Conservation (phyloP, 2,888 invertebrate species). For the Lasiommata megera region DNA sequence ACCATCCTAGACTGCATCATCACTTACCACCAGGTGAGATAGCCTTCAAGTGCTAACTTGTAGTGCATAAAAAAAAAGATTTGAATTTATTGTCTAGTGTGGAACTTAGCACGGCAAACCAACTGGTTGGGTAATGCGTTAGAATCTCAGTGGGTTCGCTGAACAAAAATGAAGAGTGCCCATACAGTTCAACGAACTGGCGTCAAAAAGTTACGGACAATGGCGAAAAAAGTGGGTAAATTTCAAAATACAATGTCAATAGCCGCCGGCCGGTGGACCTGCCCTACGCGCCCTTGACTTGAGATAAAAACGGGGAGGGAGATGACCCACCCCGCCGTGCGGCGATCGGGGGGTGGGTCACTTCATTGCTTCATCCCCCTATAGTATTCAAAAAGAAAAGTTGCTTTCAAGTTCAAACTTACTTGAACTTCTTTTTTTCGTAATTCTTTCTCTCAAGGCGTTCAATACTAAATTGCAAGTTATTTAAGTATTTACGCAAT, state of each 20-base stretch:
- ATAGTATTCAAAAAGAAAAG: conserved; percentile 39
- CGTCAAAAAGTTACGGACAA: conserved; percentile 79
- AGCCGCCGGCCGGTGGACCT: conserved; percentile 78
- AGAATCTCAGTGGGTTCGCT: no score
- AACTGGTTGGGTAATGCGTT: no score
- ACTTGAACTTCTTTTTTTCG: neutral
- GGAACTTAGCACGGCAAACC: no score
- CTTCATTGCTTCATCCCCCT: conserved; percentile 24
- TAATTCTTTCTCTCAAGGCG: no score
- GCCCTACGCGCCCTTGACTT: conserved; percentile 81
- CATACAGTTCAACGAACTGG: conserved; percentile 69
- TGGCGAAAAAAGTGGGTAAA: conserved; percentile 74
- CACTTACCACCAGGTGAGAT: no score
- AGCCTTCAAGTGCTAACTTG: no score
- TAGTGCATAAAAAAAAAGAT: no score
- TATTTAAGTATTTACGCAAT: no score
- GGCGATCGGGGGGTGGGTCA: conserved; percentile 28
- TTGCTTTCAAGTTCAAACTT: conserved; percentile 32
- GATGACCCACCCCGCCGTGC: conserved; percentile 62
- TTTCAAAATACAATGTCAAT: conserved; percentile 80
- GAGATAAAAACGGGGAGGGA: conserved; percentile 77
- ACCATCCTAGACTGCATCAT: no score
- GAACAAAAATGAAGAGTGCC: conserved; percentile 47
- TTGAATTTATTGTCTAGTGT: no score
- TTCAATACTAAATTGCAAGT: no score